Evolutionary conservation across 2,113 vertebrate species (phyloP), one percentile per base, ranked within the genome.

Genomic region (Brachyhypopomus gauderio): DNA sequence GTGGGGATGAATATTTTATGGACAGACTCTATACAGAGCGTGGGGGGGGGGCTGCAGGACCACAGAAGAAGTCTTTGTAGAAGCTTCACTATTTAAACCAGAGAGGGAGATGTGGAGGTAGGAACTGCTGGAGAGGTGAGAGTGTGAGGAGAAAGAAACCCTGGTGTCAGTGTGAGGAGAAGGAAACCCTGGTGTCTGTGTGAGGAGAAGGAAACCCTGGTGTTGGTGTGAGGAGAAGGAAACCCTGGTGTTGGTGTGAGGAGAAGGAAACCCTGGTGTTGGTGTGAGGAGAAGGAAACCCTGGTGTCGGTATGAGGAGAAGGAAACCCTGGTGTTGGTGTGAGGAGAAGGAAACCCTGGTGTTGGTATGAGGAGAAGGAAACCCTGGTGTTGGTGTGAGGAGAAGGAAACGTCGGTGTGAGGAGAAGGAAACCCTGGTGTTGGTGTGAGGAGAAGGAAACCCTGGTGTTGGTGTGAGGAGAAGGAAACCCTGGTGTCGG

Each of bases 401-500:
- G 59, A n/a, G n/a, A n/a, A n/a, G n/a, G n/a, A n/a, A n/a, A n/a
- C n/a, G n/a, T n/a, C n/a, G 14, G 48, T 30, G 58, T 55, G 74
- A 56, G 67, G 22, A 38, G 45, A 56, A 71, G 64, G 64, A 66
- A 64, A 63, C 27, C 30, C 19, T 84, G 38, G 22, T 64, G 72
- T 80, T 45, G 71, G 41, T 36, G 36, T 12, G 22, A 30, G 56
- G 59, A n/a, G n/a, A n/a, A n/a, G n/a, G n/a, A n/a, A n/a, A n/a
- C n/a, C n/a, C n/a, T n/a, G n/a, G n/a, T n/a, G n/a, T n/a, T n/a
- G 14, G 48, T 30, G 58, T 55, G 74, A 56, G 67, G 22, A 38
- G 45, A 56, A 71, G 64, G 64, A 66, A 64, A 63, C 27, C 30
- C 19, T 84, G 38, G 22, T 64, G 72, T 80, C 58, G 71, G 41